Percentiles rank a stretch among this genome's conserved stretches.
Conservation (phyloP, 2,797 vertebrate genomes). For the Melanotaenia trifasciata region DNA sequence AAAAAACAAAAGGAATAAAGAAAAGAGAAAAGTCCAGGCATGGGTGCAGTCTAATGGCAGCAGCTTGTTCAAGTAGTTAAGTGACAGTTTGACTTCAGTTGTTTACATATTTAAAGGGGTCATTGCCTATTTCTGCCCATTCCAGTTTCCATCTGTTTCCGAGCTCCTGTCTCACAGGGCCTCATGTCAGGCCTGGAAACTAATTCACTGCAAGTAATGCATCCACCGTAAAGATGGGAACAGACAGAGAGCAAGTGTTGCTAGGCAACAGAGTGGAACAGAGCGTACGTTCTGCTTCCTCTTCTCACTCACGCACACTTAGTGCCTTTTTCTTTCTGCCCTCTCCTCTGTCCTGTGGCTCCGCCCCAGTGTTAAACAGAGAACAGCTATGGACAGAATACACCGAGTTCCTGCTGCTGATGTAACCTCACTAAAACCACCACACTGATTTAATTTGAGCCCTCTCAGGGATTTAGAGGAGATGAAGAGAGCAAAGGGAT, state of each 20-base stretch:
- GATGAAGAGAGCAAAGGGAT: conserved; percentile 46
- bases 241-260: conserved; percentile 73
- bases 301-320: conserved; percentile 62
- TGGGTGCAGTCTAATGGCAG: conserved; percentile 8
- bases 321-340: conserved; percentile 59
- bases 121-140: conserved; percentile 61
- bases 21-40: neutral
- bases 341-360: conserved; percentile 53
- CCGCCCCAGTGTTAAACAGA: conserved; percentile 34
- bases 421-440: conserved; percentile 78
- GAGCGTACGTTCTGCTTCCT: conserved; percentile 61
- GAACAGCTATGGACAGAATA: conserved; percentile 32
- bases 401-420: conserved; percentile 52
- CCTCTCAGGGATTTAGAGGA: conserved; percentile 63
- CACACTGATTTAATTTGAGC: conserved; percentile 53
- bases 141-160: conserved; percentile 62
- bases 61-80: conserved; percentile 47
- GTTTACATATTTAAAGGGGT: conserved; percentile 63
- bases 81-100: conserved; percentile 47
- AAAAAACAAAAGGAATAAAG: neutral
- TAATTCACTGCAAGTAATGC: conserved; percentile 59
- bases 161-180: conserved; percentile 57
- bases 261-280: conserved; percentile 83
- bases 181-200: conserved; percentile 68
- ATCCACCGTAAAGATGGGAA: conserved; percentile 56